Conservation (phyloP, 2,797 vertebrate species). For the Tragopan temminckii region DNA sequence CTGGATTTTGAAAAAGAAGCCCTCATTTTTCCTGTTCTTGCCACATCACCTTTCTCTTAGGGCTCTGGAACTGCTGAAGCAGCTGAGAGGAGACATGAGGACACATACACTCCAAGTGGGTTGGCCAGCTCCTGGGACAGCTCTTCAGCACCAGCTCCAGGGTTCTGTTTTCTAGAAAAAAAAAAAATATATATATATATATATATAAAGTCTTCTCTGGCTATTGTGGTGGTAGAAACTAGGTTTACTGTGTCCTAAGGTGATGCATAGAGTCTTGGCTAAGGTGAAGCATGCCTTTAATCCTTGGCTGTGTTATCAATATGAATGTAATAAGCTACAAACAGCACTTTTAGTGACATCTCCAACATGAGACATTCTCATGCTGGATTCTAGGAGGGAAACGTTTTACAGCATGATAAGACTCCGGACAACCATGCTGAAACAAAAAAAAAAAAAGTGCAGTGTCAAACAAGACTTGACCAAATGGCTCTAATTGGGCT, state of each 20-base stretch:
- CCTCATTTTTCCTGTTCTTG: background rate
- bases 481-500: background rate
- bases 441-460: background rate
- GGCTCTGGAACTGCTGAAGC: background rate
- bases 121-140: background rate
- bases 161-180: background rate
- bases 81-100: background rate
- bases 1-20: background rate
- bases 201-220: background rate
- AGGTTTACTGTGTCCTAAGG: background rate
- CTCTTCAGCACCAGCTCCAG: background rate
- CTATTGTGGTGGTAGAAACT: background rate
- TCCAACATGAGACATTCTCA: background rate
- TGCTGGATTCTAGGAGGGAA: background rate
- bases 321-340: background rate
- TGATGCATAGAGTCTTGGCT: accelerated
- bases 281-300: background rate
- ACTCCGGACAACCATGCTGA: background rate
- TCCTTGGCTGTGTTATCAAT: background rate
- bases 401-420: background rate
- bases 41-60: background rate
- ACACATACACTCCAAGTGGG: accelerated
- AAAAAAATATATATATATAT: background rate
- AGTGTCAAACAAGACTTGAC: background rate
- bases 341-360: background rate